phyloP scores from a whole-genome alignment of 2,888 invertebrate species.

The Spisula subtruncata region DNA sequence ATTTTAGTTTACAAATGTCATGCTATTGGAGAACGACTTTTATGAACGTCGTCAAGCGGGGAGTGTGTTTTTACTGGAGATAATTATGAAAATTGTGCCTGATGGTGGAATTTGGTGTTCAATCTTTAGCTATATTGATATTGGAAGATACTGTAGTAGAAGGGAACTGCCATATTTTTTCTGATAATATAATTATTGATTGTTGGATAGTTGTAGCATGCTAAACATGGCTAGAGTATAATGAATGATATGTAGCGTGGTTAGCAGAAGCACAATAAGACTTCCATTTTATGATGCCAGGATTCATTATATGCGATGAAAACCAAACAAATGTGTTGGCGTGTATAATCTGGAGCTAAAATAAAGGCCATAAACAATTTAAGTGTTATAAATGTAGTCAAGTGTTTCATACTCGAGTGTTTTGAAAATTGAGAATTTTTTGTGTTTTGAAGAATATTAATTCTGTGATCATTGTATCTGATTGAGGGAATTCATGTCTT shows the following conservation, averaged over 20 bases:
- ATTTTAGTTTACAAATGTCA: constrained; percentile 29
- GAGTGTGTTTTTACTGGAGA: constrained; percentile 1
- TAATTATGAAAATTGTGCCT: constrained; percentile 25
- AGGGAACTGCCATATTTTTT: constrained; percentile 26
- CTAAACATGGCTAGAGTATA: background rate
- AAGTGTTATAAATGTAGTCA: background rate
- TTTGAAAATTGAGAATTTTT: background rate
- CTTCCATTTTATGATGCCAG: background rate
- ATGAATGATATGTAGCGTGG: background rate
- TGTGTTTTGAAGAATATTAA: too few relatives aligned
- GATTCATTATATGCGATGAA: background rate
- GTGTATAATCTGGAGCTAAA: background rate
- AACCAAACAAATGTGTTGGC: background rate
- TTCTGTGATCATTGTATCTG: background rate
- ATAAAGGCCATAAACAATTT: background rate
- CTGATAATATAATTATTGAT: constrained; percentile 29
- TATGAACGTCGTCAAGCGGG: background rate
- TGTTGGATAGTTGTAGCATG: constrained; percentile 4
- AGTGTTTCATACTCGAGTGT: background rate
- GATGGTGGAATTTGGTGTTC: background rate
- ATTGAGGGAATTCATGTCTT: constrained; percentile 20
- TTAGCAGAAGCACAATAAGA: background rate
- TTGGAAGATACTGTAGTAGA: background rate
- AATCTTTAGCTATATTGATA: constrained; percentile 10
- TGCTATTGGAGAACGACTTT: constrained; percentile 25